Conservation (phyloP, 2,797 vertebrate genomes). For the Crocodylus rhombifer region DNA sequence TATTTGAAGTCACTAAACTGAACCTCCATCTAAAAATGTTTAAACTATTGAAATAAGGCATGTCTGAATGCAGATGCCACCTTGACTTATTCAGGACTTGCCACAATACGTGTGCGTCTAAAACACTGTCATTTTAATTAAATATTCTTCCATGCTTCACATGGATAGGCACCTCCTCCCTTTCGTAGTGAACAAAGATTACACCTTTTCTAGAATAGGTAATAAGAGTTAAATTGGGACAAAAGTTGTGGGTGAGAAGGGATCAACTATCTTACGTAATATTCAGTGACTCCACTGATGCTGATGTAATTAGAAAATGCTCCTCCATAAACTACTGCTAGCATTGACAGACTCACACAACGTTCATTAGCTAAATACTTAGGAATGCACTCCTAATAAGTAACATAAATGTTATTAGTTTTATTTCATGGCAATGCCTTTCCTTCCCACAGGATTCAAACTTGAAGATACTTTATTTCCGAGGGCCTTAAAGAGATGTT, state of each 20-base stretch:
- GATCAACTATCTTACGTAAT: not conserved
- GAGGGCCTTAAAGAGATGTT: not conserved
- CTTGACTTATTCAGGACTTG: not conserved
- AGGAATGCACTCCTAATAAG: not conserved
- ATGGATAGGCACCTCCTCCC: not conserved
- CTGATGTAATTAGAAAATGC: fast-evolving
- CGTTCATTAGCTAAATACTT: not conserved
- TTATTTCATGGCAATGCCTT: not conserved
- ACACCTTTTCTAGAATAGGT: not conserved
- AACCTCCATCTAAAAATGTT: not conserved
- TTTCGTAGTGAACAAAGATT: not conserved
- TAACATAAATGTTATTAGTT: not conserved
- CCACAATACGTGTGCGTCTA: not conserved
- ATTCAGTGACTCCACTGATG: not conserved
- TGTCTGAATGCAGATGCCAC: not conserved
- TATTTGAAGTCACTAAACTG: not conserved
- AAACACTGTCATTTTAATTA: constrained; percentile 27
- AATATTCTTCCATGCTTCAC: not conserved
- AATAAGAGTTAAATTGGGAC: not conserved
- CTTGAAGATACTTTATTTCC: not conserved
- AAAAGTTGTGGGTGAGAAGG: not conserved
- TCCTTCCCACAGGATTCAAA: not conserved
- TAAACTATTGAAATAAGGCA: not conserved
- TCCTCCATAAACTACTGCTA: not conserved
- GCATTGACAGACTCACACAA: not conserved